Evolutionary conservation across 2,888 invertebrate species (phyloP).

Genomic region (Tuta absoluta): DNA sequence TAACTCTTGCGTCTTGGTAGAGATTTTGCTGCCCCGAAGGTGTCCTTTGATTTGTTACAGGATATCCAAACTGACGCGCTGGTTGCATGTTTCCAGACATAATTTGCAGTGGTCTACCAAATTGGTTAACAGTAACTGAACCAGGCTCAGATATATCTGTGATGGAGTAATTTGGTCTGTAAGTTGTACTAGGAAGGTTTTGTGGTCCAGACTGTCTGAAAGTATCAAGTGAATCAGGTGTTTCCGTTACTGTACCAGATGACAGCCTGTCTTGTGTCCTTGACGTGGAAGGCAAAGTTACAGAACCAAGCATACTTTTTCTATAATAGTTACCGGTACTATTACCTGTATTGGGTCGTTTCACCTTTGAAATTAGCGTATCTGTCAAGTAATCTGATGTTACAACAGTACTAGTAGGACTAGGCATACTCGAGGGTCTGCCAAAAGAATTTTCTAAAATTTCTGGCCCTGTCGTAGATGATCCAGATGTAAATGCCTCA

Average conservation of each 20-base stretch:
- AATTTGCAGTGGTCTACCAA: constrained; percentile 25
- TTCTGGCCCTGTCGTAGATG: constrained; percentile 5
- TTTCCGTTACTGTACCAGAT: background rate
- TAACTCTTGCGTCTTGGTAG: constrained; percentile 3
- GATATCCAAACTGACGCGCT: background rate
- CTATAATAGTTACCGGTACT: background rate
- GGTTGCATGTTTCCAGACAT: background rate
- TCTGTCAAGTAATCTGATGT: background rate
- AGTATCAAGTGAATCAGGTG: background rate
- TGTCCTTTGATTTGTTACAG: background rate
- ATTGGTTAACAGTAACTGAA: constrained; percentile 28
- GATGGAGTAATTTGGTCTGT: constrained; percentile 38
- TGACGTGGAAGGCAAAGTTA: background rate
- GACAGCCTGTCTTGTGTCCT: constrained; percentile 6
- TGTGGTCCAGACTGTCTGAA: background rate
- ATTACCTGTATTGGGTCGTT: background rate
- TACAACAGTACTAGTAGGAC: background rate
- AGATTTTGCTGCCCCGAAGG: background rate
- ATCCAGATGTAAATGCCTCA: background rate
- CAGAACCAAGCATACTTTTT: background rate
- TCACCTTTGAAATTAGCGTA: background rate
- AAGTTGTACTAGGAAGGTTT: constrained; percentile 39
- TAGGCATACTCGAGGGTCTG: background rate
- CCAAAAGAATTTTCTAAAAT: constrained; percentile 3
- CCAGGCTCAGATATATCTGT: constrained; percentile 27